These are phyloP conservation scores for Ophion obscuratus DNA, from an alignment of 2,888 invertebrate species.

Conservation along the genomic window DNA sequence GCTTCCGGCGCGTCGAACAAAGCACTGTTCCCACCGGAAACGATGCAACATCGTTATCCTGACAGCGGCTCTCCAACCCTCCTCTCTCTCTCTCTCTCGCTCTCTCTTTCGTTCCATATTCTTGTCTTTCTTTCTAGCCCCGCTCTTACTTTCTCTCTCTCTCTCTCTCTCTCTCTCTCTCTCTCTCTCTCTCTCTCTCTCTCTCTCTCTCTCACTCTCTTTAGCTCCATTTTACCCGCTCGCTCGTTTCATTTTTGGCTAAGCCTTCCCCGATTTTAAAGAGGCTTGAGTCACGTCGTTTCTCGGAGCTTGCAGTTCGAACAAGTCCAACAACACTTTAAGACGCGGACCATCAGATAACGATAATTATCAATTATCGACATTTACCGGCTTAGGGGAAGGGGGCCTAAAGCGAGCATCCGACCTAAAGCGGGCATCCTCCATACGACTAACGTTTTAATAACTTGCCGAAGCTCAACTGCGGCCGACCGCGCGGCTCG, in stretches of 20 bases:
- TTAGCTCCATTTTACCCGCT: too few species aligned
- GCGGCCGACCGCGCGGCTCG: too few species aligned
- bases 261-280: background rate
- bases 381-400: background rate
- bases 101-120: background rate
- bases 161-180: too few species aligned
- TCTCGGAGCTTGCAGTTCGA: background rate
- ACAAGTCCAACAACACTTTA: background rate
- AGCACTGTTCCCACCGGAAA: slow-evolving; percentile 79
- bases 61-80: slow-evolving; percentile 71
- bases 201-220: background rate
- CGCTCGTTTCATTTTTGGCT: slow-evolving; percentile 2
- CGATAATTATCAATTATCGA: background rate
- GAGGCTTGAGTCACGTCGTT: background rate
- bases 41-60: slow-evolving; percentile 81
- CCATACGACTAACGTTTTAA: too few species aligned
- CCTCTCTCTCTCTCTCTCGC: slow-evolving; percentile 16
- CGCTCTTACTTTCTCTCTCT: background rate
- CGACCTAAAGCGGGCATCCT: too few species aligned
- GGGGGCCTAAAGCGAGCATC: too few species aligned
- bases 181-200: too few species aligned
- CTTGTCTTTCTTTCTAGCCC: background rate
- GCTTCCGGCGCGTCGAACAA: slow-evolving; percentile 81
- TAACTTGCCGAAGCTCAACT: too few species aligned
- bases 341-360: background rate